Evolutionary conservation across 2,888 invertebrate species (phyloP), one percentile per base, ranked within the genome.

Genomic region (Eristalis pertinax): DNA sequence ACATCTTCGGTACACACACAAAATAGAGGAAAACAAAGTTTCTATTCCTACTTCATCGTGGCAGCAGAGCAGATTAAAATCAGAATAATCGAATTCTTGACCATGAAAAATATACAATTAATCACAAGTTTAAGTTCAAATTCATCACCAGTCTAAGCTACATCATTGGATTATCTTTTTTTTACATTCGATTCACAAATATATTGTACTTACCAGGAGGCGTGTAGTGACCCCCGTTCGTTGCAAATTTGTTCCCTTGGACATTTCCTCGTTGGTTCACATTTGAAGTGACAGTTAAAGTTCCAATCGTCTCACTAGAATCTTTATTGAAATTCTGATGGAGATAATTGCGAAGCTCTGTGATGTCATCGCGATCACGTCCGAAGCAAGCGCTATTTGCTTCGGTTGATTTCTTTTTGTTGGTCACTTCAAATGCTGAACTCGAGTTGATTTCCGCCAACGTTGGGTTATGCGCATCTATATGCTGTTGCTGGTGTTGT

Each of bases 301-400:
- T 32, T 76, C 68, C 87, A 13, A 63, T 80, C 24, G 64, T 10
- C 41, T 87, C 87, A 64, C 60, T 80, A 19, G 87, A 79, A 80
- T 87, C 87, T 56, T 87, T 87, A 69, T 87, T 87, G 60, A 90
- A 88, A 84, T 90, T 90, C 79, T 89, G 89, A 70, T 89, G 89
- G 32, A 90, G 88, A 78, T 89, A 90, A 63, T 96, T 95, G 84
- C 97, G 94, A 72, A 97, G 92, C 89, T 97, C 96, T 0, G 96
- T 96, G 87, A 97, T 94, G 91, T 96, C 96, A 89, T 95, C 95
- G 85, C 94, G 95, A 74, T 84, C 83, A 73, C 29, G 84, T 15
- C 76, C 62, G 11, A 73, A 84, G 60, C 60, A 68, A 68, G 63
- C 72, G 11, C 72, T 58, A 50, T 73, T 35, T 60, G 76, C 50